phyloP scores from a whole-genome alignment of 1,140 invertebrate species.

The Drosophila kikkawai region DNA sequence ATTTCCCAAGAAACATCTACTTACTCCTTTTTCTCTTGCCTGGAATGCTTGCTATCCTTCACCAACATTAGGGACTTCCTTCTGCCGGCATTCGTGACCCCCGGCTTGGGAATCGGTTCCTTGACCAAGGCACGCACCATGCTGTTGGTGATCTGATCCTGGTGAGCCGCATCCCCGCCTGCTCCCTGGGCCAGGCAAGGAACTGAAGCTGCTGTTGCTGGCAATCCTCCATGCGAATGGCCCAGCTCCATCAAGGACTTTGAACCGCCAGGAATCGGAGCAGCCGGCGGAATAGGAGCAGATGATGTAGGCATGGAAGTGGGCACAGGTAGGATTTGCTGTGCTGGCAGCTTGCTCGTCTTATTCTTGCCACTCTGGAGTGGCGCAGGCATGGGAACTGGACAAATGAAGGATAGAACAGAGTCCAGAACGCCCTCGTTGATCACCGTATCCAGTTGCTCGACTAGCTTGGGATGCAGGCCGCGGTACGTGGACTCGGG shows the following conservation, averaged over 20 bases:
- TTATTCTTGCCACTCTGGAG: constrained; percentile 26
- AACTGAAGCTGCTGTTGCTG: constrained; percentile 14
- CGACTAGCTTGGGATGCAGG: constrained; percentile 72
- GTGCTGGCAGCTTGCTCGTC: constrained; percentile 33
- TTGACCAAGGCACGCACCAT: constrained; percentile 65
- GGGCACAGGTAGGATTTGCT: constrained; percentile 28
- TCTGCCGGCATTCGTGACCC: constrained; percentile 12
- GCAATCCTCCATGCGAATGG: constrained; percentile 4
- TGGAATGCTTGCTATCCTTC: constrained; percentile 68
- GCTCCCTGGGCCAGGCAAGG: constrained; percentile 14
- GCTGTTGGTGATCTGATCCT: constrained; percentile 37
- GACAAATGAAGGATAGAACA: constrained; percentile 89
- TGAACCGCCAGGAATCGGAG: neutral
- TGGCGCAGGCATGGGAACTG: constrained; percentile 55
- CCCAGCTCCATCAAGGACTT: constrained; percentile 43
- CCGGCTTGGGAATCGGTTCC: constrained; percentile 37
- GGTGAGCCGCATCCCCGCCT: neutral
- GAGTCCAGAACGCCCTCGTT: constrained; percentile 92
- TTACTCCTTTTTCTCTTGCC: constrained; percentile 73
- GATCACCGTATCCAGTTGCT: constrained; percentile 87
- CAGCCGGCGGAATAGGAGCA: constrained; percentile 1
- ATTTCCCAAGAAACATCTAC: neutral
- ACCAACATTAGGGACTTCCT: constrained; percentile 65
- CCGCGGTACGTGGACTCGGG: constrained; percentile 48
- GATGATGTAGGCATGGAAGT: constrained; percentile 1